Conservation (phyloP, 2,888 invertebrate species). For the Eristalis pertinax region DNA sequence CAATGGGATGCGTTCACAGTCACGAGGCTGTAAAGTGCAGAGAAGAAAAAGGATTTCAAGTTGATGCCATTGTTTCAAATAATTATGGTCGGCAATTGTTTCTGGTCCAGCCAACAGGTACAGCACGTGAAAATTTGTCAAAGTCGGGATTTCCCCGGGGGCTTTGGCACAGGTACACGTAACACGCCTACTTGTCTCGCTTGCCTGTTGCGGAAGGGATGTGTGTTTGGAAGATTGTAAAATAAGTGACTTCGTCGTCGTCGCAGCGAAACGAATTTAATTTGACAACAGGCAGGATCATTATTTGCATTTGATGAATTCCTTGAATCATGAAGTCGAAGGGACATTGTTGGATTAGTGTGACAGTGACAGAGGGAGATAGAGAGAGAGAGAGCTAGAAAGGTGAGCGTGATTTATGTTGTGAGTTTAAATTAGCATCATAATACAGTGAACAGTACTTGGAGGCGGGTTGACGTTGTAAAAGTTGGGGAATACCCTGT, state of each 20-base stretch:
- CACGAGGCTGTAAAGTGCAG: slow-evolving; percentile 26
- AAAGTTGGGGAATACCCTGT: neutral
- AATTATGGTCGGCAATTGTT: slow-evolving; percentile 61
- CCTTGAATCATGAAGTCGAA: slow-evolving; percentile 16
- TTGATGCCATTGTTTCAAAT: slow-evolving; percentile 40
- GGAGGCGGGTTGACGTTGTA: neutral
- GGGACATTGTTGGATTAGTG: neutral
- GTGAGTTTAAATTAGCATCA: slow-evolving; percentile 19
- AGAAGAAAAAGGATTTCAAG: slow-evolving; percentile 56
- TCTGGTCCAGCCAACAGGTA: slow-evolving; percentile 44
- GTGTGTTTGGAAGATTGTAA: slow-evolving; percentile 26
- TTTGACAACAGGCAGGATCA: slow-evolving; percentile 65
- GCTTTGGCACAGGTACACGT: slow-evolving; percentile 41
- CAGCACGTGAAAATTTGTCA: slow-evolving; percentile 33
- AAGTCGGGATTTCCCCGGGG: slow-evolving; percentile 52
- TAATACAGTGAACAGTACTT: neutral
- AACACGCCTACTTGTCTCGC: neutral
- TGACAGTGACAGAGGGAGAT: no score
- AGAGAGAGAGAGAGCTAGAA: no score
- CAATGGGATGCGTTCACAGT: slow-evolving; percentile 23
- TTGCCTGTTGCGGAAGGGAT: slow-evolving; percentile 30
- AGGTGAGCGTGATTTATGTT: slow-evolving; percentile 21
- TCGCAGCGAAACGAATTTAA: slow-evolving; percentile 65
- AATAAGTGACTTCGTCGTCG: slow-evolving; percentile 59
- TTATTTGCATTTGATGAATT: slow-evolving; percentile 65